A percentile compares a stretch with the other conserved stretches of the same genome.
These are phyloP conservation scores for Agrotis puta DNA, from an alignment of 2,888 invertebrate species.

Conservation along the genomic window DNA sequence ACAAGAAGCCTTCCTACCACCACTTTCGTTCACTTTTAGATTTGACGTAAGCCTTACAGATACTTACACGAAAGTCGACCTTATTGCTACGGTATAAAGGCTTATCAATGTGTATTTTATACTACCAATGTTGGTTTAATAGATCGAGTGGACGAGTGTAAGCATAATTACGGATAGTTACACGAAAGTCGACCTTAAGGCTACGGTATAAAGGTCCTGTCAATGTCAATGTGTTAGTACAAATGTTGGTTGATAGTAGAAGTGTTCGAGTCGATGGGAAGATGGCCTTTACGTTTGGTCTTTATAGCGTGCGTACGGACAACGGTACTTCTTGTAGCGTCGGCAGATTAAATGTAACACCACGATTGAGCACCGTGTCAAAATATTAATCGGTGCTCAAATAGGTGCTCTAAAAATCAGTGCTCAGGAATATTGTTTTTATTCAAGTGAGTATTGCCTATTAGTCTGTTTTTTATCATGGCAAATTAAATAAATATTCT, in stretches of 20 bases:
- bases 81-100: neutral
- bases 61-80: neutral
- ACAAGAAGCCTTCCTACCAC: neutral
- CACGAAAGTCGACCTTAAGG: neutral
- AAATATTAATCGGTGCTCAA: too few relatives aligned
- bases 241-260: slow-evolving; percentile 3
- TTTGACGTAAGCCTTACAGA: neutral
- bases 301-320: slow-evolving; percentile 45
- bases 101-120: neutral
- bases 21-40: slow-evolving; percentile 43
- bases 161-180: neutral
- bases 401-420: too few relatives aligned
- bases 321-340: slow-evolving; percentile 50
- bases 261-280: slow-evolving; percentile 70
- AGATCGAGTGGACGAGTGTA: neutral
- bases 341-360: slow-evolving; percentile 58
- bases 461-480: too few relatives aligned
- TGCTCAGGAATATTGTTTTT: too few relatives aligned
- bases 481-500: neutral
- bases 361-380: too few relatives aligned
- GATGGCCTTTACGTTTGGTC: slow-evolving; percentile 74
- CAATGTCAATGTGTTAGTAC: neutral
- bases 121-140: neutral
- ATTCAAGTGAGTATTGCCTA: too few relatives aligned
- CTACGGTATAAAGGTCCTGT: neutral